A percentile compares a stretch with the other conserved stretches of the same genome.
These are phyloP conservation scores for Drosophila silvestris DNA, from an alignment of 2,888 invertebrate species.

Conservation along the genomic window DNA sequence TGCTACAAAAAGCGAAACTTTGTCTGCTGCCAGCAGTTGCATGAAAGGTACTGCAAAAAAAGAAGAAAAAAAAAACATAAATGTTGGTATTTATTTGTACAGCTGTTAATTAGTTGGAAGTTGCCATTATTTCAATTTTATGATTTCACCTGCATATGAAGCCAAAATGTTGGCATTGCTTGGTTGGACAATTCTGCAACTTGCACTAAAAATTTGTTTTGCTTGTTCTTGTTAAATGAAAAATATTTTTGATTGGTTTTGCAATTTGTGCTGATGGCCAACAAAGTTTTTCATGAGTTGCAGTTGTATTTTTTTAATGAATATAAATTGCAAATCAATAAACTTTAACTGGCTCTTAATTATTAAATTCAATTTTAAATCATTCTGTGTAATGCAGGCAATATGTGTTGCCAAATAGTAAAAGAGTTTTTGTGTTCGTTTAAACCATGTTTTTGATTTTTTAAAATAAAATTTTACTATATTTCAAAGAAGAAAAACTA, in stretches of 20 bases:
- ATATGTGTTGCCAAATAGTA: neutral
- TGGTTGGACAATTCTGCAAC: slow-evolving; percentile 1
- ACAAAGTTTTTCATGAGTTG: neutral
- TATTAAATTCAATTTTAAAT: neutral
- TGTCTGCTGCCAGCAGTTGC: slow-evolving; percentile 49
- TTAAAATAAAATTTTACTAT: neutral
- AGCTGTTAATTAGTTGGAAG: slow-evolving; percentile 74
- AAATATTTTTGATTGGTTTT: slow-evolving; percentile 31
- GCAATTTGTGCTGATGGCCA: slow-evolving; percentile 14
- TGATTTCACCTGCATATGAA: slow-evolving; percentile 43
- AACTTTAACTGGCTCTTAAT: neutral
- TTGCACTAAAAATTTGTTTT: slow-evolving; percentile 3
- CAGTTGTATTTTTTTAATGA: neutral
- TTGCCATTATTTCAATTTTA: slow-evolving; percentile 76
- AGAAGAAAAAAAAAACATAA: neutral
- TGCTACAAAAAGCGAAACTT: slow-evolving; percentile 58
- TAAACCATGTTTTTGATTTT: neutral
- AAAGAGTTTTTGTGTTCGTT: neutral
- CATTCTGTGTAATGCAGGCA: too few species aligned
- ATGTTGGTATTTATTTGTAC: slow-evolving; percentile 73
- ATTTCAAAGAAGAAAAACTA: neutral
- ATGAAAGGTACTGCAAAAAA: slow-evolving; percentile 3
- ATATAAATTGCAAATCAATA: neutral
- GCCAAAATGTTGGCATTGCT: slow-evolving; percentile 26
- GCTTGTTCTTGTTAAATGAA: slow-evolving; percentile 4